phyloP scores from a whole-genome alignment of 2,888 invertebrate genomes.

The Pyrrhia umbra region DNA sequence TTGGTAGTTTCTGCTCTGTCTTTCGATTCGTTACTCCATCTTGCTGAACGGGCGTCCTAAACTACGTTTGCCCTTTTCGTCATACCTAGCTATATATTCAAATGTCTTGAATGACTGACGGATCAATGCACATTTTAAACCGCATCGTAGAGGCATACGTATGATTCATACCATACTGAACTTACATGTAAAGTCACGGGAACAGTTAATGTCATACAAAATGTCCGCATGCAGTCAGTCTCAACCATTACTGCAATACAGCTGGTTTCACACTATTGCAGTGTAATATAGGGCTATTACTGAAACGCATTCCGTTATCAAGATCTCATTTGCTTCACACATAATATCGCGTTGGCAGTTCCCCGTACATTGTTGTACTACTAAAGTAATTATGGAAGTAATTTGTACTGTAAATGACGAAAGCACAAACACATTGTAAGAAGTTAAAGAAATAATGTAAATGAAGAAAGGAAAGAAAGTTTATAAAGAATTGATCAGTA shows the following conservation, averaged over 20 bases:
- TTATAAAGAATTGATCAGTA: too few species aligned
- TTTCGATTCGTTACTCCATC: background rate
- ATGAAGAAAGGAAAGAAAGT: too few species aligned
- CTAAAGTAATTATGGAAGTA: background rate
- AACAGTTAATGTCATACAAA: background rate
- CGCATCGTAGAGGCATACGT: too few species aligned
- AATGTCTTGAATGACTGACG: too few species aligned
- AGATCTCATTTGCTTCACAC: slow-evolving; percentile 1
- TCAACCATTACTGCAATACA: slow-evolving; percentile 7
- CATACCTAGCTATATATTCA: too few species aligned
- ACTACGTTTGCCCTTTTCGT: too few species aligned
- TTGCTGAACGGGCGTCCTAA: too few species aligned
- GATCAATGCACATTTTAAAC: too few species aligned
- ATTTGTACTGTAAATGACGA: background rate
- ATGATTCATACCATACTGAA: too few species aligned
- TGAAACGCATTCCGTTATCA: background rate
- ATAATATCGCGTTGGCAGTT: slow-evolving; percentile 6
- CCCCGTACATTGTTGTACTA: background rate
- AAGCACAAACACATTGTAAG: background rate
- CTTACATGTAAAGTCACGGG: background rate
- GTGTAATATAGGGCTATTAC: background rate
- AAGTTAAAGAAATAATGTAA: background rate
- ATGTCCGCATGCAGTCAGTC: slow-evolving; percentile 21
- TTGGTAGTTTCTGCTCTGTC: background rate
- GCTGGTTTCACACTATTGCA: slow-evolving; percentile 3